Conservation (phyloP, 1,140 invertebrate genomes). For the Aphaenogaster ashmeadi region DNA sequence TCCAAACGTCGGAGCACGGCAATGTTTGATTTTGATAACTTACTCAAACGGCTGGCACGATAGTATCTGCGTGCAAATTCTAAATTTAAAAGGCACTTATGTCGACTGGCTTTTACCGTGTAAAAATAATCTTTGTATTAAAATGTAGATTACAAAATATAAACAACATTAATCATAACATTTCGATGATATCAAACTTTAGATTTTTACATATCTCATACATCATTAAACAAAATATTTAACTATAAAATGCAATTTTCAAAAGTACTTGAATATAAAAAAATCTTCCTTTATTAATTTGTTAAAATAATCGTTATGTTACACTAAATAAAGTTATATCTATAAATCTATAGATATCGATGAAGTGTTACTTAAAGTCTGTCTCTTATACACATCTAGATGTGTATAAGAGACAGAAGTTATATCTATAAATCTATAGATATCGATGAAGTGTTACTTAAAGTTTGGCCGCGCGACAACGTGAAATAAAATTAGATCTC, state of each 20-base stretch:
- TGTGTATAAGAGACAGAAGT: no score
- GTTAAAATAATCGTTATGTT: background rate
- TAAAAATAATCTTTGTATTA: background rate
- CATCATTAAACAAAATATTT: background rate
- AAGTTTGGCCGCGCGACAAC: background rate
- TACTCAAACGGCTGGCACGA: conserved; percentile 55
- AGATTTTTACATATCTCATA: background rate
- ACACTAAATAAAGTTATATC: conserved; percentile 13
- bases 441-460: background rate
- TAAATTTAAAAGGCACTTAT: conserved; percentile 31
- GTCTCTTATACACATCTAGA: no score
- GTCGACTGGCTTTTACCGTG: background rate
- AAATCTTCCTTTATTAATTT: background rate
- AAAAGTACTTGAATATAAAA: background rate
- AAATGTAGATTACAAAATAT: background rate
- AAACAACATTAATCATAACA: background rate
- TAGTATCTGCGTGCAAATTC: conserved; percentile 34
- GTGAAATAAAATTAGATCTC: background rate
- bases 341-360: background rate
- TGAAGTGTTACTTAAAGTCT: background rate
- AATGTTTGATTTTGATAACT: conserved; percentile 68
- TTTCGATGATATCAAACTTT: background rate
- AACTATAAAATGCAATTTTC: background rate
- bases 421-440: background rate
- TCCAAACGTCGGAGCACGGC: conserved; percentile 35